Base-by-base conservation (phyloP, 2,888 invertebrate genomes). In the Leucania comma region DNA sequence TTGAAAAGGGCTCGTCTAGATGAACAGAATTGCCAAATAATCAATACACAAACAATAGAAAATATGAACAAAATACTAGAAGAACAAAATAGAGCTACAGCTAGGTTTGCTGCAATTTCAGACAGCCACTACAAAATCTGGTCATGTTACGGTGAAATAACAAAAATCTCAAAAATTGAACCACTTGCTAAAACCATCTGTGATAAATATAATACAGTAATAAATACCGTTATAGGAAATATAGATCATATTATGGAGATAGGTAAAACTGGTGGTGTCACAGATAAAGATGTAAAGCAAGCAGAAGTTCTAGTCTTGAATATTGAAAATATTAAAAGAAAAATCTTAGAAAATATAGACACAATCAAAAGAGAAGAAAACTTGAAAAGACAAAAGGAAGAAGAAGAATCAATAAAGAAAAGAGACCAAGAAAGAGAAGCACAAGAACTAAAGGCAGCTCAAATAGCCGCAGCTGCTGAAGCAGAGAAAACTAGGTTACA, bases 91-190 rank as follows among this genome's bases (percentile, higher is more conserved):
- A 95, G 91, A 85, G 94, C 94, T 0, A 91, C 92, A 9, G 91
- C 91, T 8, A 87, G 94, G 62, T 93, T 97, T 79, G 96, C 97
- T n/a, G 93, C 95, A 0, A 96, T 97, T 24, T 95, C 96, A 35
- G 94, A 96, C 56, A 96, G 96, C 79, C 97, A 97, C 78, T 93
- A 94, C 0, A 96, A 96, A 83, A 97, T 97, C 81, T 94, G 94
- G 64, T 86, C 88, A n/a, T 92, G 95, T 75, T 97, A 96, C 85
- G 96, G 96, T 90, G 95, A 96, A 73, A 96, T 97, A 59, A 93
- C 93, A 4, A 89, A 91, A 22, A 83, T 96, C n/a, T 87, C 96
- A 8, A 90, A 95, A 51, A 93, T 91, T 66, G 96, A 96, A 62
- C 91, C 94, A 24, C 82, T 89, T 22, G 91, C 92, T 26, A 96